Percentiles rank a stretch among this genome's conserved stretches.
Evolutionary conservation across 1,140 invertebrate genomes (phyloP).

Genomic region (Rhyacophila brunnea): DNA sequence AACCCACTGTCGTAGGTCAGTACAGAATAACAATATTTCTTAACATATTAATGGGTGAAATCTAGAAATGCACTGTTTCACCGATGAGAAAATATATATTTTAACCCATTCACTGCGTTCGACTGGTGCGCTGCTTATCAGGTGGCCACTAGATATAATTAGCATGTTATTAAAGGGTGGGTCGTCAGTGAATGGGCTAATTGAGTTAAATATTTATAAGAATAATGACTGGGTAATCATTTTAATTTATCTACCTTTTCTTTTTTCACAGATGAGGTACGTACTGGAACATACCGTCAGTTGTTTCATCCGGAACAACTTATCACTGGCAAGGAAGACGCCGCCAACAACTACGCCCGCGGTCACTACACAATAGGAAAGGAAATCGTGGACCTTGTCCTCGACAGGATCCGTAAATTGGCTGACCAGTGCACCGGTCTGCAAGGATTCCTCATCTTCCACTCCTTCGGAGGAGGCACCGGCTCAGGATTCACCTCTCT

Average conservation of each 20-base stretch:
- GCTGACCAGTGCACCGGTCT: constrained; percentile 84
- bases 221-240: too few species aligned
- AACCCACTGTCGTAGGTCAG: constrained; percentile 83
- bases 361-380: constrained; percentile 92
- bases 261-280: constrained; percentile 63
- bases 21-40: constrained; percentile 16
- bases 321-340: constrained; percentile 85
- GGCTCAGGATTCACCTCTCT: constrained; percentile 86
- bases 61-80: too few species aligned
- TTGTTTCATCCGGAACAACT: constrained; percentile 85
- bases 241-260: constrained; percentile 35
- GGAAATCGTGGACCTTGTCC: constrained; percentile 78
- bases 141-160: too few species aligned
- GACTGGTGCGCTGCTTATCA: too few species aligned
- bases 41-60: background rate
- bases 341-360: constrained; percentile 85
- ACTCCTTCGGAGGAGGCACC: constrained; percentile 86
- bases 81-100: too few species aligned
- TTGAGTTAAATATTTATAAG: too few species aligned
- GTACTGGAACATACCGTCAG: constrained; percentile 80
- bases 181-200: too few species aligned
- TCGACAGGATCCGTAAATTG: constrained; percentile 76
- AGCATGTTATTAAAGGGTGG: too few species aligned
- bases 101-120: too few species aligned
- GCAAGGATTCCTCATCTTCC: constrained; percentile 88